These are phyloP conservation scores for Cryptotis parvus DNA, from an alignment of 2,113 vertebrate genomes.

Conservation along the genomic window DNA sequence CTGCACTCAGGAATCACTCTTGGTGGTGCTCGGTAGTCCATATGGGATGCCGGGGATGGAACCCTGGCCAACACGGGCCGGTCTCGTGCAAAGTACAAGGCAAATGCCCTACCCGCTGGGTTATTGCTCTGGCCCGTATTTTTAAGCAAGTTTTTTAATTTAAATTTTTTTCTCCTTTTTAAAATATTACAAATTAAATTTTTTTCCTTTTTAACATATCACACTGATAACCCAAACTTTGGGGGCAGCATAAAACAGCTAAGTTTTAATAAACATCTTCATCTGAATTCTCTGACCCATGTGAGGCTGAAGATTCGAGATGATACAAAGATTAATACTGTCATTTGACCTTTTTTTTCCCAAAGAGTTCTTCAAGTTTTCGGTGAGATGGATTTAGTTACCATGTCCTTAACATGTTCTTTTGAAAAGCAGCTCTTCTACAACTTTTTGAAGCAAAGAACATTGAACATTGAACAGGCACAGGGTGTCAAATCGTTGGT, in stretches of 20 bases:
- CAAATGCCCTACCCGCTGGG: no score
- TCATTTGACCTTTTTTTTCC: constrained; percentile 56
- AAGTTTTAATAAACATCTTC: constrained; percentile 49
- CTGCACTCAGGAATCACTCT: no score
- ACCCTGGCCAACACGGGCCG: no score
- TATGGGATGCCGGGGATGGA: no score
- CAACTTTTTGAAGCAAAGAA: constrained; percentile 65
- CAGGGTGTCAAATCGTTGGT: constrained; percentile 52
- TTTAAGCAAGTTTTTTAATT: not conserved
- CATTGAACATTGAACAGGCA: constrained; percentile 65
- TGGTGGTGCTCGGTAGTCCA: no score
- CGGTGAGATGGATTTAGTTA: constrained; percentile 57
- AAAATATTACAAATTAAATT: not conserved
- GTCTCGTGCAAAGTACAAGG: no score
- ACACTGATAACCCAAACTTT: not conserved
- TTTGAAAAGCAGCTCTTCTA: constrained; percentile 77
- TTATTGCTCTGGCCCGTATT: no score
- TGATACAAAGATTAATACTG: constrained; percentile 58
- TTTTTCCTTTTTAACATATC: constrained; percentile 1
- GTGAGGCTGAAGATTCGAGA: constrained; percentile 45
- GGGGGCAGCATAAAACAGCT: constrained; percentile 28
- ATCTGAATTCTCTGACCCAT: constrained; percentile 48
- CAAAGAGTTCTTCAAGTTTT: constrained; percentile 68
- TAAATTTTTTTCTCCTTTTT: constrained; percentile 5
- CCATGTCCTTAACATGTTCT: constrained; percentile 69